Percentiles rank a stretch among this genome's conserved stretches.
Evolutionary conservation across 2,888 invertebrate genomes (phyloP).

Genomic region (Trissolcus japonicus): DNA sequence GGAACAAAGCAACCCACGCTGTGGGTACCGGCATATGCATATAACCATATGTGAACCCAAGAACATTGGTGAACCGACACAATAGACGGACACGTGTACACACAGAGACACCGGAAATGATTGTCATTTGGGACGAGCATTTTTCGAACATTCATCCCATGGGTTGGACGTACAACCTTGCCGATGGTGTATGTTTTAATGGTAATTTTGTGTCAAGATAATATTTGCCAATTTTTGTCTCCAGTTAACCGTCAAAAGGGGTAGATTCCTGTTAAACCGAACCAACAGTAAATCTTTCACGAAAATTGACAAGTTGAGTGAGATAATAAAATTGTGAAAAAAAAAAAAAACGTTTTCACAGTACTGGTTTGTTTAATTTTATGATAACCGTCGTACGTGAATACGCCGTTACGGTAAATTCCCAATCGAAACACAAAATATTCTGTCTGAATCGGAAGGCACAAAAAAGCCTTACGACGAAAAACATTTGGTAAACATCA

Average conservation of each 20-base stretch:
- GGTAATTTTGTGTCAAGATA: slow-evolving; percentile 11
- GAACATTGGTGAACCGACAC: slow-evolving; percentile 63
- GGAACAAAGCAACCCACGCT: slow-evolving; percentile 71
- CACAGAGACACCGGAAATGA: slow-evolving; percentile 56
- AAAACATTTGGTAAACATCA: slow-evolving; percentile 1
- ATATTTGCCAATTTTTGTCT: slow-evolving; percentile 7
- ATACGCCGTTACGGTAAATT: no score
- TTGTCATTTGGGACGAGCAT: slow-evolving; percentile 48
- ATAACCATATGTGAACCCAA: slow-evolving; percentile 63
- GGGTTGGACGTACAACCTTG: not conserved
- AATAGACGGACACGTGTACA: slow-evolving; percentile 46
- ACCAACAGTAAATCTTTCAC: no score
- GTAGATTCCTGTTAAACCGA: no score
- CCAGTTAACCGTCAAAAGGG: not conserved
- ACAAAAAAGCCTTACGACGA: no score
- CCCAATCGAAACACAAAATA: no score
- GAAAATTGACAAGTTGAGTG: no score
- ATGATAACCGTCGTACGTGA: no score
- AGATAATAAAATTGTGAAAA: no score
- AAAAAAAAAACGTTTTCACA: no score
- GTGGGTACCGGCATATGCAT: slow-evolving; percentile 64
- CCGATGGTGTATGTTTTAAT: slow-evolving; percentile 28
- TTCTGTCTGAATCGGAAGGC: no score
- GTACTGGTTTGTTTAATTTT: no score
- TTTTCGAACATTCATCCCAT: slow-evolving; percentile 34